A percentile compares a stretch with the other conserved stretches of the same genome.
Conservation (phyloP, 2,888 invertebrate species). For the Archips xylosteana region DNA sequence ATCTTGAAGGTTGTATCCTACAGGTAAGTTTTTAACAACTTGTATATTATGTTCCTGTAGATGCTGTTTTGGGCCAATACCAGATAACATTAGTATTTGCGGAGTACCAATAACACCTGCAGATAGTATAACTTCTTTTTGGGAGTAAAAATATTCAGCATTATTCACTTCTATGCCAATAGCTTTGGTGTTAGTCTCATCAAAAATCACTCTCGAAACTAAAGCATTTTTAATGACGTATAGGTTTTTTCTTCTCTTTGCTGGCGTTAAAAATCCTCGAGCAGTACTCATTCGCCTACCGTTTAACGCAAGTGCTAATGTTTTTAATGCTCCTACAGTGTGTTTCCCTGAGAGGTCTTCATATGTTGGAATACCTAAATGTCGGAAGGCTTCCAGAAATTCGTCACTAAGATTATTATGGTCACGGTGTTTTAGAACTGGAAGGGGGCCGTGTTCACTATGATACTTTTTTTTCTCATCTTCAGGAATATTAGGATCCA, state of each 20-base stretch:
- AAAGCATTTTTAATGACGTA: not conserved
- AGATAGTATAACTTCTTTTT: not conserved
- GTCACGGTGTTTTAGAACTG: not conserved
- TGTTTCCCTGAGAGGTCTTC: not conserved
- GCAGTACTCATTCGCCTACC: constrained; percentile 1
- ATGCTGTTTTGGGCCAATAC: not conserved
- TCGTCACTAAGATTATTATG: not conserved
- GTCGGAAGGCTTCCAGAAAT: not conserved
- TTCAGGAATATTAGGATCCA: not conserved
- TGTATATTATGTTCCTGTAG: not conserved
- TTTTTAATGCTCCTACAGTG: constrained; percentile 6
- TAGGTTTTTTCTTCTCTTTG: not conserved
- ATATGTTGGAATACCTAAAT: not conserved
- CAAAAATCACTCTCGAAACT: not conserved
- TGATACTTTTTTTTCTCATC: not conserved
- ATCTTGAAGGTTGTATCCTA: constrained; percentile 5
- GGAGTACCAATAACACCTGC: not conserved
- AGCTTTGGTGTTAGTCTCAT: not conserved
- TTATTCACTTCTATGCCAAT: constrained; percentile 2
- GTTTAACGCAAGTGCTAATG: not conserved
- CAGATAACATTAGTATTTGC: constrained; percentile 1
- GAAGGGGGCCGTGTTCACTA: not conserved
- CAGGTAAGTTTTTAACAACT: not conserved
- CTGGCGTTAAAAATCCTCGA: constrained; percentile 7
- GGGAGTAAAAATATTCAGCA: not conserved